Evolutionary conservation across 2,113 vertebrate genomes (phyloP).

Genomic region (Onychostruthus taczanowskii): DNA sequence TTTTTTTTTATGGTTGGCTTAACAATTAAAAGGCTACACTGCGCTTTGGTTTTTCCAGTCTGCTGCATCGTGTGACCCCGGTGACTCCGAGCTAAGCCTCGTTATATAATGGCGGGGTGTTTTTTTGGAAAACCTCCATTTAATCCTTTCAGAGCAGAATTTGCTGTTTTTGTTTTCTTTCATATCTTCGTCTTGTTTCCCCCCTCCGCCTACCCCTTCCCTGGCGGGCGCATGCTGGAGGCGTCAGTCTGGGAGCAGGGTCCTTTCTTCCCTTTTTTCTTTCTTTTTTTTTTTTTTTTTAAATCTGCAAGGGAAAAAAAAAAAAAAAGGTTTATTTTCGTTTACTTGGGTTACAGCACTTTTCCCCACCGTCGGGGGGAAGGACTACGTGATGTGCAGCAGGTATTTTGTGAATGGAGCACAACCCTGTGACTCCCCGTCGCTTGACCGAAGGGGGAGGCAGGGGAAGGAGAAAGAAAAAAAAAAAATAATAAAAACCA

Average conservation of each 20-base stretch:
- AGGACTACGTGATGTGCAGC: conserved; percentile 81
- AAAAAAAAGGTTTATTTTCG: conserved; percentile 52
- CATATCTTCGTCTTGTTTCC: background rate
- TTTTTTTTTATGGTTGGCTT: conserved; percentile 25
- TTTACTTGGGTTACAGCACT: conserved; percentile 48
- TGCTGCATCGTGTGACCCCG: conserved; percentile 3
- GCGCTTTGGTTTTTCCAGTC: conserved; percentile 48
- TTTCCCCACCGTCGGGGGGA: conserved; percentile 36
- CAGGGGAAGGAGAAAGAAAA: conserved; percentile 40
- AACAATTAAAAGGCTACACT: conserved; percentile 11
- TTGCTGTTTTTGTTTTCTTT: conserved; percentile 54
- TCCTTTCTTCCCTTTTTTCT: conserved; percentile 4
- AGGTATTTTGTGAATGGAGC: conserved; percentile 78
- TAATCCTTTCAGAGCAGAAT: conserved; percentile 63
- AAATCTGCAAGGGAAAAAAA: background rate
- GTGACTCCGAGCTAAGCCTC: conserved; percentile 11
- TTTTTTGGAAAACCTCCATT: conserved; percentile 65
- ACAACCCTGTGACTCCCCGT: conserved; percentile 60
- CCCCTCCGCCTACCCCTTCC: background rate
- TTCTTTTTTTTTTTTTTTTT: background rate
- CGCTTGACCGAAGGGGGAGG: conserved; percentile 27
- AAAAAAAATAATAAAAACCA: background rate
- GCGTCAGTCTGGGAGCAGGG: conserved; percentile 25
- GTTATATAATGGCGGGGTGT: conserved; percentile 3
- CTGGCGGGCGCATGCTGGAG: background rate